Base-by-base conservation (phyloP, 2,888 invertebrate genomes). In the Oconnorella tubifera region DNA sequence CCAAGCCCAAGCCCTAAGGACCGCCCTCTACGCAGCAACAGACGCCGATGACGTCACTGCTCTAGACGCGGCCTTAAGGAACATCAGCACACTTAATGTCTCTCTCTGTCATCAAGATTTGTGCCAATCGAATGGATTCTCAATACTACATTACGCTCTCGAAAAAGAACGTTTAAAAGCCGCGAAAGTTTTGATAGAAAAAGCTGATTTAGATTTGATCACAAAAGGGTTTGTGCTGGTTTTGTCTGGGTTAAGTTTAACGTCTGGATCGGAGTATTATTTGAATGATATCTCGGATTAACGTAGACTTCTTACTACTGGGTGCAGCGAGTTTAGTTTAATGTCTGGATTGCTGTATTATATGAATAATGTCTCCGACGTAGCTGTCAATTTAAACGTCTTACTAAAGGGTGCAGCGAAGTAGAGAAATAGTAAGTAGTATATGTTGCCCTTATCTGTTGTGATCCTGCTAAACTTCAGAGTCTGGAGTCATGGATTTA, bases 41-140 rank as follows among this genome's bases (percentile, higher is more conserved):
- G 53, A 51, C 10, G 53, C 53, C 25, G 53, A 51, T 51, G 53
- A 51, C 25, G 10, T 6, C 25, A 23, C 25, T 4, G 25, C 14
- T 23, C 10, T 51, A 27, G 25, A 25, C 6, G 25, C 10, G 14
- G 53, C 53, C 23, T 4, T 51, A 19, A 25, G 25, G 6, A 25
- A 51, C 4, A 6, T 51, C 4, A 51, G 6, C 25, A 25, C 23
- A 19, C 53, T 10, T 4, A 27, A 51, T 27, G 53, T 23, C 53
- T 4, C 53, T 28, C 10, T 65, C 33, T 48, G 58, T n/a, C 33
- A 53, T 32, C 25, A 25, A n/a, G 40, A 51, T 4, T 23, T 65
- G 25, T 56, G 49, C 29, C 53, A 62, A n/a, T 33, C 65, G n/a
- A 48, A 48, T 3, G 33, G 48, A n/a, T 58, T 56, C 62, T 62